Conservation (phyloP, 2,113 vertebrate species). For the Prietella phreatophila region DNA sequence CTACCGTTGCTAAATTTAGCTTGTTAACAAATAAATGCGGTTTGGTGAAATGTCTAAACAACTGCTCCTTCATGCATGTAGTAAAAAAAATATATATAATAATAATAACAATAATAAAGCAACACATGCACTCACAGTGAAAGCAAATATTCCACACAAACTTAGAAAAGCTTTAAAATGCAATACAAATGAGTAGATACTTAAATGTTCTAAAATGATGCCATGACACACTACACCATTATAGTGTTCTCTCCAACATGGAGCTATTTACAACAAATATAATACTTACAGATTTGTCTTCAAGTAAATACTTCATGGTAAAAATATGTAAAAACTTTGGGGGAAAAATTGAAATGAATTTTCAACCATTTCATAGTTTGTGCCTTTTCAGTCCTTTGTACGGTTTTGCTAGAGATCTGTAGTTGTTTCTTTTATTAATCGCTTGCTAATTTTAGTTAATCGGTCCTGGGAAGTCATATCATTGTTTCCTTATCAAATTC, state of each 20-base stretch:
- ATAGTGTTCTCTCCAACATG: background rate
- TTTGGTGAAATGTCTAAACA: background rate
- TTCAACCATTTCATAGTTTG: slow-evolving; percentile 27
- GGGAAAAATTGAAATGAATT: background rate
- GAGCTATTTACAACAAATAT: slow-evolving; percentile 21
- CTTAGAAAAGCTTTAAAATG: slow-evolving; percentile 1
- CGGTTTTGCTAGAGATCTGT: slow-evolving; percentile 2
- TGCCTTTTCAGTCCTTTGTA: slow-evolving; percentile 5
- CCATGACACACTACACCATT: background rate
- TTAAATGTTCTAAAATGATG: background rate
- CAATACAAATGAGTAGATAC: slow-evolving; percentile 1
- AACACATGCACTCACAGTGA: background rate
- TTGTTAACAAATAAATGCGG: background rate
- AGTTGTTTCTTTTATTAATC: background rate
- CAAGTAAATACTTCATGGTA: slow-evolving; percentile 24
- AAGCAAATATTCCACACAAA: slow-evolving; percentile 1
- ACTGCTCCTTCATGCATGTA: slow-evolving; percentile 2
- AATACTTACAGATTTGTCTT: slow-evolving; percentile 34
- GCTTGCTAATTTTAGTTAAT: slow-evolving; percentile 16
- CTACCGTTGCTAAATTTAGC: slow-evolving; percentile 10
- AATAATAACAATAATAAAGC: slow-evolving; percentile 8
- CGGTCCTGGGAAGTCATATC: background rate
- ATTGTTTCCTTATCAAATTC: slow-evolving; percentile 6
- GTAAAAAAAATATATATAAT: background rate
- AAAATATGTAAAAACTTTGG: slow-evolving; percentile 14